Conservation (phyloP, 64 coral and sea anemone species). For the Porites lutea region DNA sequence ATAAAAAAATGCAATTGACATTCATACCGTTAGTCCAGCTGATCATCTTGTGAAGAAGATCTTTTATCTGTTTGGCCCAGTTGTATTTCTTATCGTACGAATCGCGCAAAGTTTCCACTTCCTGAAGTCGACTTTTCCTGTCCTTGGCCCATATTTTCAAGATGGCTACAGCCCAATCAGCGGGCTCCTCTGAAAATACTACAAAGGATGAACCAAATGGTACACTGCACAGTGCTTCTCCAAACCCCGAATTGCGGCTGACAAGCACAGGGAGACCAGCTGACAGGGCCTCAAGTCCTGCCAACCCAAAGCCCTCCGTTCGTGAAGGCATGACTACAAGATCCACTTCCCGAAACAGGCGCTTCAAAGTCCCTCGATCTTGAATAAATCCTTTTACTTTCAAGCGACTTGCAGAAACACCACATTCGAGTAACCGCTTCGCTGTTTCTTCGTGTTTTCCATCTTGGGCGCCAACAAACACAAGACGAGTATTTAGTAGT, state of each 20-base stretch:
- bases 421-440: not conserved
- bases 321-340: slow-evolving; percentile 18
- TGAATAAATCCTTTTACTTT: not conserved
- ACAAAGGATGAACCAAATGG: not conserved
- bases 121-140: not conserved
- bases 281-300: slow-evolving; percentile 11
- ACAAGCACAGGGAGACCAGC: slow-evolving; percentile 50
- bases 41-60: not conserved
- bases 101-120: not conserved
- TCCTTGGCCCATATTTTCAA: not conserved
- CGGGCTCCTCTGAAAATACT: not conserved
- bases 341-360: not conserved
- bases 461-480: slow-evolving; percentile 23
- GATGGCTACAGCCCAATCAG: not conserved
- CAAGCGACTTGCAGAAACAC: not conserved
- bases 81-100: slow-evolving; percentile 1
- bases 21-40: not conserved
- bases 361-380: not conserved
- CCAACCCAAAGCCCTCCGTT: slow-evolving; percentile 9
- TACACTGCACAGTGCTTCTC: not conserved
- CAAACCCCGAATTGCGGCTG: slow-evolving; percentile 26
- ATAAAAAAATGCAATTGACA: too few species aligned
- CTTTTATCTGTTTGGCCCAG: slow-evolving; percentile 1
- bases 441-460: not conserved
- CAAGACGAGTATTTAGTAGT: too few species aligned